Percentiles rank a stretch among this genome's conserved stretches.
phyloP scores from a whole-genome alignment of 2,888 invertebrate species.

The Phorcus lineatus region DNA sequence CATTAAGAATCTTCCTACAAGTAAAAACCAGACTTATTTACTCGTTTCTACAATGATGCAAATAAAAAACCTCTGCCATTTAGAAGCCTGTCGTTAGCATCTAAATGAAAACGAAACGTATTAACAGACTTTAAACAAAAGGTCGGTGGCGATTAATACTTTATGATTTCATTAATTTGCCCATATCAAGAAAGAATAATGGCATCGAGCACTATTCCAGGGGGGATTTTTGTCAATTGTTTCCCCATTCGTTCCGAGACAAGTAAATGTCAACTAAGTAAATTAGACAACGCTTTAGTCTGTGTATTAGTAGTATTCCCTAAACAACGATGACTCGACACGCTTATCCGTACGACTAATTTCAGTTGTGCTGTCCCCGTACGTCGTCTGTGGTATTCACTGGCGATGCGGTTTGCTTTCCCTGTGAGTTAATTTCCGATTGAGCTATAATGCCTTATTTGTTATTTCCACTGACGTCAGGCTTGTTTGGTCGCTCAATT shows the following conservation, averaged over 20 bases:
- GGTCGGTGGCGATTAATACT: constrained; percentile 29
- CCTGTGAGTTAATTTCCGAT: constrained; percentile 11
- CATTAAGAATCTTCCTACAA: too few relatives aligned
- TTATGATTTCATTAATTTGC: constrained; percentile 30
- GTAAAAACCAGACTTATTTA: too few relatives aligned
- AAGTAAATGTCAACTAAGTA: constrained; percentile 25
- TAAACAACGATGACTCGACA: constrained; percentile 10
- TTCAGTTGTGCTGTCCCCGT: background rate
- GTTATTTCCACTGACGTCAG: background rate
- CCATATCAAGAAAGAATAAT: constrained; percentile 25
- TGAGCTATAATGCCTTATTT: background rate
- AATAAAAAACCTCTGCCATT: too few relatives aligned
- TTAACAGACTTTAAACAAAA: constrained; percentile 29
- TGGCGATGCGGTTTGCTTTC: background rate
- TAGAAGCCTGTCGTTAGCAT: background rate
- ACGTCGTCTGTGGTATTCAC: background rate
- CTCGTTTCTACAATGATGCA: too few relatives aligned
- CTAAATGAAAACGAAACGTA: constrained; percentile 19
- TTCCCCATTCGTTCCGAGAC: background rate
- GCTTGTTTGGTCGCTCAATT: background rate
- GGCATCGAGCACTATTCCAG: background rate
- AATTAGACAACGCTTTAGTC: constrained; percentile 11
- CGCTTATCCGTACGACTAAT: background rate
- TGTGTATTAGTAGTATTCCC: constrained; percentile 30
- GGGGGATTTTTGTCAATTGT: constrained; percentile 3